Conservation (phyloP, 30 jellyfish, hydroid and myxozoan genomes). For the Turritopsis rubra region DNA sequence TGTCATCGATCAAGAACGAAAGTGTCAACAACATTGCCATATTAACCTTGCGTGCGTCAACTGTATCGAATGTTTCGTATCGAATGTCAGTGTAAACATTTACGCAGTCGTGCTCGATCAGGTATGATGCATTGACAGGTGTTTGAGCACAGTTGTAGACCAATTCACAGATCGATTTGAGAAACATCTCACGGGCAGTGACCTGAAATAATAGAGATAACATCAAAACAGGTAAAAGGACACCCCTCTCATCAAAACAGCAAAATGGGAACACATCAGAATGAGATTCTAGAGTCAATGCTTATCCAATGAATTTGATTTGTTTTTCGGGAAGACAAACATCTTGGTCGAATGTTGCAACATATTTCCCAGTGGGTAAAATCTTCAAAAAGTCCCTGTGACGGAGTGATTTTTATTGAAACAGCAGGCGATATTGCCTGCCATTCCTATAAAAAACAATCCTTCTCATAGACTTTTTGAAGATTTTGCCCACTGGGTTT, state of each 20-base stretch:
- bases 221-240: too few species aligned
- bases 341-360: too few species aligned
- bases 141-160: constrained; percentile 70
- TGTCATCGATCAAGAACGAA: constrained; percentile 67
- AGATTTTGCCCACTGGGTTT: neutral
- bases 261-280: too few species aligned
- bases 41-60: constrained; percentile 71
- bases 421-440: too few species aligned
- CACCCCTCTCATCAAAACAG: too few species aligned
- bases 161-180: constrained; percentile 55
- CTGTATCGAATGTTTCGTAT: constrained; percentile 51
- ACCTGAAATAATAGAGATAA: neutral
- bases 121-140: constrained; percentile 26
- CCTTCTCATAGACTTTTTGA: neutral
- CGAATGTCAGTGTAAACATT: constrained; percentile 45
- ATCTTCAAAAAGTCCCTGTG: too few species aligned
- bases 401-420: neutral
- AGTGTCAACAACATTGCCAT: constrained; percentile 58
- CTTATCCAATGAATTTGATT: too few species aligned
- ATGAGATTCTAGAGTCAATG: too few species aligned
- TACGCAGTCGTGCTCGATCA: constrained; percentile 52
- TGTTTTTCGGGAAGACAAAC: too few species aligned
- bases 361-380: neutral
- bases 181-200: constrained; percentile 77
- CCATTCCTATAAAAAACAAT: neutral